Evolutionary conservation across 2,888 invertebrate genomes (phyloP), one percentile per base, ranked within the genome.

Genomic region (Pimpla rufipes): DNA sequence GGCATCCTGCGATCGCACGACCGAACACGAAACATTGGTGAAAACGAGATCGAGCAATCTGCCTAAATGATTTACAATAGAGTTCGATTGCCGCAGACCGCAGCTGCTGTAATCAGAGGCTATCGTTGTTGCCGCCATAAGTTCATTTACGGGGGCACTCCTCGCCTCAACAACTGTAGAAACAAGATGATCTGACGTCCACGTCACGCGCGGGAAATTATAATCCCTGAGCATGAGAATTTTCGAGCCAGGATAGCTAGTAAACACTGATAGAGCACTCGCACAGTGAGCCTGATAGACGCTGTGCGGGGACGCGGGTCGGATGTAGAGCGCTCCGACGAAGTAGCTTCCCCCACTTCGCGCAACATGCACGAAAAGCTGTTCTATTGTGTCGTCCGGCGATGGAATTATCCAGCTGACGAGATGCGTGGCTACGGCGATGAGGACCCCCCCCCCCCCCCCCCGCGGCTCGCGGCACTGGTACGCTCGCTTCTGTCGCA

Each of bases 361-460:
- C 21, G 23, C 4, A 23, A 55, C 55, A 11, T 10, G 1, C 10
- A 55, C 23, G 55, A 55, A 11, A 21, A 55, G 0, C 11, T 4
- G 55, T 10, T 52, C 52, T 16, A 52, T 4, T 2, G 0, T 16
- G 18, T 52, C 10, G 10, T 52, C 8, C 0, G 7, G 18, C 16
- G 52, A 8, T 8, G 18, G 18, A 6, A 52, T 18, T 10, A 18
- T 6, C 52, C 18, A 55, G 21, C 21, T 10, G 23, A 1, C 2
- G 55, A 55, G 55, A 6, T 2, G 0, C 18, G 16, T 3, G 0
- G 18, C 1, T 11, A 82, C 50, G 0, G 73, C 73, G 11, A 82
- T 55, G 11, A 70, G 50, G 2, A 81, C 81, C 6, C 77, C 77
- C 13, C 81, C 81, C n/a, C n/a, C n/a, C n/a, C n/a, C n/a, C 18